Percentiles rank a stretch among this genome's conserved stretches.
Conservation (phyloP, 2,888 invertebrate species). For the Tyria jacobaeae region DNA sequence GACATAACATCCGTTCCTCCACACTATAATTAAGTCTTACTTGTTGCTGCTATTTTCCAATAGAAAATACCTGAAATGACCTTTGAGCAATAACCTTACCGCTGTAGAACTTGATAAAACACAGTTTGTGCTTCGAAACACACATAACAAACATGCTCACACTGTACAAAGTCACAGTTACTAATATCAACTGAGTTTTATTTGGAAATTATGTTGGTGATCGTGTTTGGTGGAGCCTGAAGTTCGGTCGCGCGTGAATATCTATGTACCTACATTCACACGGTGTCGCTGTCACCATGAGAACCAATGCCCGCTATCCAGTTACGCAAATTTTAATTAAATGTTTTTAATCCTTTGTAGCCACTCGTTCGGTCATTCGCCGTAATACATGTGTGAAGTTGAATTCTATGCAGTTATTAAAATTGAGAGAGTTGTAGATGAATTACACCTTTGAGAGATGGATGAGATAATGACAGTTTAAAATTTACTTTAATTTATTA, state of each 20-base stretch:
- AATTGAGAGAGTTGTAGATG: neutral
- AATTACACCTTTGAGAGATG: neutral
- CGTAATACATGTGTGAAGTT: neutral
- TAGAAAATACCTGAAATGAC: too few species aligned
- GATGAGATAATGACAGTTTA: neutral
- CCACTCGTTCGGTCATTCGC: too few species aligned
- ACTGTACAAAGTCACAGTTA: neutral
- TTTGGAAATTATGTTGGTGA: constrained; percentile 18
- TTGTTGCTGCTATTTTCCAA: too few species aligned
- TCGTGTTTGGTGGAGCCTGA: constrained; percentile 39
- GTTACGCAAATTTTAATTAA: constrained; percentile 47
- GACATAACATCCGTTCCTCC: too few species aligned
- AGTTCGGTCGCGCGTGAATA: constrained; percentile 46
- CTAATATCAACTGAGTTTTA: neutral
- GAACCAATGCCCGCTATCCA: constrained; percentile 36
- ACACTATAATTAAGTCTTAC: too few species aligned
- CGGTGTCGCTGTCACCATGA: constrained; percentile 56
- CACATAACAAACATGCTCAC: neutral
- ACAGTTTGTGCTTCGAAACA: too few species aligned
- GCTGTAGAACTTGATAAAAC: too few species aligned
- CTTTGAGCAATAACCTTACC: too few species aligned
- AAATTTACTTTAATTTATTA: neutral
- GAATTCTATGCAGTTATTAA: neutral
- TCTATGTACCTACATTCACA: constrained; percentile 48
- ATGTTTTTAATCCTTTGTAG: constrained; percentile 42